Base-by-base conservation (phyloP, 2,113 vertebrate genomes). In the Trochalopteron elliotii region DNA sequence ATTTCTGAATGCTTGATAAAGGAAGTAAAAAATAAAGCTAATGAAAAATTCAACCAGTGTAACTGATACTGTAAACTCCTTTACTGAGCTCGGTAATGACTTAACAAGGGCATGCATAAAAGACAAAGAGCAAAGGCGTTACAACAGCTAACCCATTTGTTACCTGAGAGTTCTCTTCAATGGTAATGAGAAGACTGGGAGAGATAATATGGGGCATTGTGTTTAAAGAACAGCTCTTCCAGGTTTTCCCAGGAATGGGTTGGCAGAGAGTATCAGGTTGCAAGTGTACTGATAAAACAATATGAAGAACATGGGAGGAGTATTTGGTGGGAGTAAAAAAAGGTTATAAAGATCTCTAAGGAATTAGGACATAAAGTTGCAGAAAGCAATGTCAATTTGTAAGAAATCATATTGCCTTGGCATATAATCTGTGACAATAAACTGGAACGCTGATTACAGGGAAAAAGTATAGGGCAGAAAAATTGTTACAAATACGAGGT, bases 121-220 rank as follows among this genome's bases (percentile, higher is more conserved):
- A 71, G 56, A 64, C 39, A 70, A 84, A 87, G 76, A 83, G 61
- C 39, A 42, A 78, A 92, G n/a, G 55, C 11, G 7, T 70, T 56
- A 63, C 75, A 87, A 59, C 15, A 88, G 64, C 67, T 74, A 85
- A 71, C n/a, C 53, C 39, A n/a, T 93, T 94, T 95, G 56, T 92
- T 94, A 87, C 68, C 61, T 74, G 69, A 90, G 83, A 77, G 56
- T 81, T 92, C 84, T 83, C 42, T 87, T 90, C 76, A 89, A 47
- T 81, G 68, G 55, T 89, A 89, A 93, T 90, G 68, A 92, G 80
- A 89, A 95, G 76, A 93, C 37, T 60, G 80, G 60, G 37, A 94
- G 76, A 86, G 55, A 78, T 78, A 77, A 89, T 87, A 87, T 74
- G 65, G 60, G 74, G 21, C 68, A 81, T 77, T 85, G 53, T 83